Percentiles rank a stretch among this genome's conserved stretches.
These are phyloP conservation scores for Beroe ovata DNA, from an alignment of 37 sponge, comb jelly and placozoan species.

Conservation along the genomic window DNA sequence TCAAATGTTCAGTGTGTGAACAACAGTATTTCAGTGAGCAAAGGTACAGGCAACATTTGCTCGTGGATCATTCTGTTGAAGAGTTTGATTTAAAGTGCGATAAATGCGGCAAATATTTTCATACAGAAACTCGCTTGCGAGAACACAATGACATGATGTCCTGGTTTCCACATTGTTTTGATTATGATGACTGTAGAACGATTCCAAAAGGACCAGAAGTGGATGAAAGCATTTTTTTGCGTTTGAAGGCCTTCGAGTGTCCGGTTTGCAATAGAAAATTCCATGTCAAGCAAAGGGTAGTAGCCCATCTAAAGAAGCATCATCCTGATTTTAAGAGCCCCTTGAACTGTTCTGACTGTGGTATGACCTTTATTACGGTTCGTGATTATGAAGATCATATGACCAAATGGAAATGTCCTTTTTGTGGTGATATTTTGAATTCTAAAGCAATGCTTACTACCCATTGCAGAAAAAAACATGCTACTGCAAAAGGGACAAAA, in stretches of 20 bases:
- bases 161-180: not conserved
- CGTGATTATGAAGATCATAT: conserved; percentile 25
- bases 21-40: not conserved
- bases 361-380: not conserved
- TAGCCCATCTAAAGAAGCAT: not conserved
- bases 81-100: not conserved
- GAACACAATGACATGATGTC: not conserved
- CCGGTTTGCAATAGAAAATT: not conserved
- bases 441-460: not conserved
- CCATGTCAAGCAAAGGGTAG: not conserved
- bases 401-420: conserved; percentile 45
- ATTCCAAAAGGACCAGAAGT: not conserved
- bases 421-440: not conserved
- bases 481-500: not conserved
- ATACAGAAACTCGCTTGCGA: not conserved
- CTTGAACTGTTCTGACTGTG: conserved; percentile 1
- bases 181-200: conserved; percentile 2
- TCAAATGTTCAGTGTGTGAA: not conserved
- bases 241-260: not conserved
- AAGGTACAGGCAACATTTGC: not conserved
- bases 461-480: not conserved
- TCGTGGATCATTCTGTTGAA: conserved; percentile 2
- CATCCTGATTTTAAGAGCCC: not conserved
- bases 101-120: not conserved
- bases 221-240: no score